Evolutionary conservation across 2,888 invertebrate species (phyloP).

Genomic region (Allolobophora icterica): DNA sequence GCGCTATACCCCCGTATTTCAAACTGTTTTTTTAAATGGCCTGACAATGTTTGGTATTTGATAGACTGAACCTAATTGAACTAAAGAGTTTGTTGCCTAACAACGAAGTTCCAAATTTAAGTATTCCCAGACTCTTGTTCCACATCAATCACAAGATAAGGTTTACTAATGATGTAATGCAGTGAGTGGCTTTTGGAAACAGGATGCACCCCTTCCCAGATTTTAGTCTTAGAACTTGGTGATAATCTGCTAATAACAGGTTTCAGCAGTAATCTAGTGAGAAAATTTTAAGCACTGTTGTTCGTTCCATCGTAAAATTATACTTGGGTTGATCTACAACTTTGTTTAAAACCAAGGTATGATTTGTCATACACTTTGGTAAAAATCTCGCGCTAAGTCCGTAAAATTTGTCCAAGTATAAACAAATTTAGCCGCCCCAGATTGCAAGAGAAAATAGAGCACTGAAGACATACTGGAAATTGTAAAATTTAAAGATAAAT

Average conservation of each 20-base stretch:
- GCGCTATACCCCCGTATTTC: background rate
- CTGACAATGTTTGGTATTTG: background rate
- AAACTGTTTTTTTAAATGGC: background rate
- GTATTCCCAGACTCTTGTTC: background rate
- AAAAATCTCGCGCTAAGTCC: too few relatives aligned
- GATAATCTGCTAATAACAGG: background rate
- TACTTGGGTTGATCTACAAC: too few relatives aligned
- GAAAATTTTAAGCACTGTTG: background rate
- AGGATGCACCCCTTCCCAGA: background rate
- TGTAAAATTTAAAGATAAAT: background rate
- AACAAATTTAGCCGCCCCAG: background rate
- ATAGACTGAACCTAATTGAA: background rate
- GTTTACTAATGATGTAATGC: background rate
- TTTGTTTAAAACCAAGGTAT: too few relatives aligned
- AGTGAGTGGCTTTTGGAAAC: background rate
- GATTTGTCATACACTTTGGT: too few relatives aligned
- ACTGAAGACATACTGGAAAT: background rate
- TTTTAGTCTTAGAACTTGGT: background rate
- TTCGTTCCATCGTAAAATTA: too few relatives aligned
- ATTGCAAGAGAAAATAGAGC: background rate
- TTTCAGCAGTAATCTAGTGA: background rate
- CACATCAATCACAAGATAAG: background rate
- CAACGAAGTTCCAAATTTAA: background rate
- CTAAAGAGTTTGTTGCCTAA: background rate
- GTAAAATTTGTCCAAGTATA: background rate